Base-by-base conservation (phyloP, 2,797 vertebrate species). In the Siniperca obscura region DNA sequence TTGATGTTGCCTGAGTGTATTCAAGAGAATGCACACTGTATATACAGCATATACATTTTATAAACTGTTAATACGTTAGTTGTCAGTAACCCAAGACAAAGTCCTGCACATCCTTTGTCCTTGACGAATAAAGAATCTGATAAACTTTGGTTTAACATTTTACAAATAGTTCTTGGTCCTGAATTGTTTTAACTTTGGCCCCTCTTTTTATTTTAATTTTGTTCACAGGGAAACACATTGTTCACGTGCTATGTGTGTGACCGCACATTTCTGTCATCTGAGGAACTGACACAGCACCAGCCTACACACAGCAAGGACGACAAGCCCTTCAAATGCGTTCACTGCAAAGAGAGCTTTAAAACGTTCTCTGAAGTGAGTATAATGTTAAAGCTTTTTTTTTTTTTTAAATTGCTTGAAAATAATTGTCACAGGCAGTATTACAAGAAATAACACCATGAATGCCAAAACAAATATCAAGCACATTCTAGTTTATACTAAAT, bases 201-300 rank as follows among this genome's bases (percentile, higher is more conserved):
- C 2, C 9, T 1, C 3, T 65, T 44, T 9, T 22, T 77, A n/a
- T n/a, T 27, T 27, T 36, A 6, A 36, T 36, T 81, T 53, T 82
- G 30, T 71, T 70, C 5, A 38, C 86, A 96, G 95, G 94, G 95
- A 56, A 95, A 97, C 89, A 96, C 95, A 17, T 93, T 97, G 80
- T 97, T 97, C 89, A 96, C 96, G 38, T 97, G 97, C 88, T 97
- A 97, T 50, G 96, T 96, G 89, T 97, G 97, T 27, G 76, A 96
- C 66, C 92, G 96, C 44, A 95, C 95, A 56, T 97, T 97, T 90
- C 91, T 78, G 12, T 96, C 95, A n/a, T 97, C 97, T 56, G 95
- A 96, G 83, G 95, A 95, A 83, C 90, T 97, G 80, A 96, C 96
- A 0, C 90, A 94, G 80, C 96, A 97, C 92, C 97, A 97, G 94